phyloP scores from a whole-genome alignment of 2,888 invertebrate species.

The Philereme vetulata region DNA sequence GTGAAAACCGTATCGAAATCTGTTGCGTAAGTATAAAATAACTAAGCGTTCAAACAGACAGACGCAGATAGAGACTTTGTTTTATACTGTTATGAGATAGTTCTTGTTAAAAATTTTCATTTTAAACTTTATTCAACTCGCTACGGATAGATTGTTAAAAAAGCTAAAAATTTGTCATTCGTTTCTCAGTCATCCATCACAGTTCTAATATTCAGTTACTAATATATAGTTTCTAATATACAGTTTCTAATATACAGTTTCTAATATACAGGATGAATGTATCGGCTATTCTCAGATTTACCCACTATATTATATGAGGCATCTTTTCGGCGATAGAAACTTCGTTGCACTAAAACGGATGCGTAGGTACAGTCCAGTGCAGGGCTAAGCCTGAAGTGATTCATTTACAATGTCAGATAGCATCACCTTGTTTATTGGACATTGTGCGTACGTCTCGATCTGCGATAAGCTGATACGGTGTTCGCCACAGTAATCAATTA shows the following conservation, averaged over 20 bases:
- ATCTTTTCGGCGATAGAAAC: not conserved
- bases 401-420: conserved; percentile 77
- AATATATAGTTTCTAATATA: too few species aligned
- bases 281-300: not conserved
- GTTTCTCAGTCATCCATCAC: not conserved
- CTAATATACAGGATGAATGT: not conserved
- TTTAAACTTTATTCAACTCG: too few species aligned
- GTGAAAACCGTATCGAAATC: too few species aligned
- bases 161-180: not conserved
- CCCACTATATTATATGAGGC: not conserved
- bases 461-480: conserved; percentile 71
- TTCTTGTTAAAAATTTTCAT: too few species aligned
- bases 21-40: too few species aligned
- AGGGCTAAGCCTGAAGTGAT: conserved; percentile 58
- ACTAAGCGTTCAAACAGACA: too few species aligned
- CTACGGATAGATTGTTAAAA: too few species aligned
- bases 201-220: too few species aligned
- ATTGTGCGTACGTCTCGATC: conserved; percentile 74
- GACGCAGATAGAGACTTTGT: too few species aligned
- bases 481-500: conserved; percentile 72
- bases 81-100: too few species aligned
- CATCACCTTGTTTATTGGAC: conserved; percentile 79
- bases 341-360: not conserved
- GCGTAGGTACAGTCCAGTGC: conserved; percentile 10
- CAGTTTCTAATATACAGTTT: not conserved